Conservation (phyloP, 2,888 invertebrate genomes). For the Temnothorax rugatulus region DNA sequence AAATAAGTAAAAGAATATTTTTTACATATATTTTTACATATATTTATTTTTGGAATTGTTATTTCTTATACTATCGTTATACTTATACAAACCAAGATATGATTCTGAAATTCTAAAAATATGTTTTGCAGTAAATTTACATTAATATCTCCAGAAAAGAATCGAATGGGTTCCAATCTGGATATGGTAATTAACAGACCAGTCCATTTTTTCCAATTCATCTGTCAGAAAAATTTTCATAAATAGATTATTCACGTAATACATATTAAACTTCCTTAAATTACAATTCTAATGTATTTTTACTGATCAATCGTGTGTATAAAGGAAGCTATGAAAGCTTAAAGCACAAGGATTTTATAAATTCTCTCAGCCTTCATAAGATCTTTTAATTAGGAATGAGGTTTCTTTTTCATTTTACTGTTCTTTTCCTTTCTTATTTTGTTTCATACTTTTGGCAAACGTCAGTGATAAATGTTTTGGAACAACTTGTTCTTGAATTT, state of each 20-base stretch:
- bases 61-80: background rate
- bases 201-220: background rate
- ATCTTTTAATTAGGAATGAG: background rate
- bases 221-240: background rate
- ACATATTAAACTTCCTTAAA: background rate
- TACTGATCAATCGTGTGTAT: background rate
- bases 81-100: background rate
- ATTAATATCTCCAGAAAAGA: background rate
- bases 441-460: background rate
- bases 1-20: background rate
- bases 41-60: background rate
- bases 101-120: background rate
- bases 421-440: background rate
- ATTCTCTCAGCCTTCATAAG: background rate
- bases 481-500: background rate
- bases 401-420: background rate
- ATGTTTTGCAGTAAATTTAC: background rate
- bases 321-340: background rate
- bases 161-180: background rate
- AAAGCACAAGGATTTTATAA: background rate
- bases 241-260: background rate
- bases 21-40: no score
- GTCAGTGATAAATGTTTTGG: background rate
- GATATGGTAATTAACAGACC: background rate
- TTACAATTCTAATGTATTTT: background rate